These are phyloP conservation scores for Scaptomyza polygonia DNA, from an alignment of 2,888 invertebrate genomes.

Conservation along the genomic window DNA sequence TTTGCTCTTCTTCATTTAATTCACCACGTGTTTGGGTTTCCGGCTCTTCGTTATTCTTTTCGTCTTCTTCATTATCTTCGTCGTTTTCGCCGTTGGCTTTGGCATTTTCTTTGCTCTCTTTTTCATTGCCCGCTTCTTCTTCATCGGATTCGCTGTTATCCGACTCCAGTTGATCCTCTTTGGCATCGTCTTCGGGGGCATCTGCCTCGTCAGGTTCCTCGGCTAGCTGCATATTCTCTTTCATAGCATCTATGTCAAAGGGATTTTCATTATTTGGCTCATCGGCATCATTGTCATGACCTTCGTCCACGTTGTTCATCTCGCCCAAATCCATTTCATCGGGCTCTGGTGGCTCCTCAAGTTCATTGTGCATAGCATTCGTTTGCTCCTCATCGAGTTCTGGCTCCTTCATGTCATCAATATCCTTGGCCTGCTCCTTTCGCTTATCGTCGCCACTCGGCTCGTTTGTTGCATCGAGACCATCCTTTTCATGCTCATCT, in stretches of 20 bases:
- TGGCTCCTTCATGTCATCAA: conserved; percentile 93
- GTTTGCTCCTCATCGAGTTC: conserved; percentile 91
- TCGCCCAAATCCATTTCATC: conserved; percentile 95
- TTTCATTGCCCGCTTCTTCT: conserved; percentile 81
- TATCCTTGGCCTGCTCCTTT: conserved; percentile 87
- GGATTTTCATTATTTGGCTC: conserved; percentile 90
- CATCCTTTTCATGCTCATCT: conserved; percentile 85
- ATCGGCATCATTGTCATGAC: conserved; percentile 86
- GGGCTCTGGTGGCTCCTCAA: conserved; percentile 91
- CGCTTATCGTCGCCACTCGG: conserved; percentile 78
- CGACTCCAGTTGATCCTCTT: conserved; percentile 85
- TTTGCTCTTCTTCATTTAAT: conserved; percentile 62
- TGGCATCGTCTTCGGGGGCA: conserved; percentile 85
- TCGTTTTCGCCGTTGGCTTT: conserved; percentile 80
- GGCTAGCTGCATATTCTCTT: conserved; percentile 85
- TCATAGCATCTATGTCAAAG: conserved; percentile 93
- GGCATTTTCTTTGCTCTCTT: conserved; percentile 77
- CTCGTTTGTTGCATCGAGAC: conserved; percentile 83
- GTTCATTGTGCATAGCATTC: conserved; percentile 92
- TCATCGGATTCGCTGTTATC: conserved; percentile 85
- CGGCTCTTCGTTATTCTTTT: conserved; percentile 82
- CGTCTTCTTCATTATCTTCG: conserved; percentile 86
- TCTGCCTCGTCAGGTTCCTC: conserved; percentile 75
- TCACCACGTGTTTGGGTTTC: conserved; percentile 85
- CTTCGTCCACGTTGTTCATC: conserved; percentile 92